Evolutionary conservation across 2,888 invertebrate genomes (phyloP), one percentile per base, ranked within the genome.

Genomic region (Cheilosia variabilis): DNA sequence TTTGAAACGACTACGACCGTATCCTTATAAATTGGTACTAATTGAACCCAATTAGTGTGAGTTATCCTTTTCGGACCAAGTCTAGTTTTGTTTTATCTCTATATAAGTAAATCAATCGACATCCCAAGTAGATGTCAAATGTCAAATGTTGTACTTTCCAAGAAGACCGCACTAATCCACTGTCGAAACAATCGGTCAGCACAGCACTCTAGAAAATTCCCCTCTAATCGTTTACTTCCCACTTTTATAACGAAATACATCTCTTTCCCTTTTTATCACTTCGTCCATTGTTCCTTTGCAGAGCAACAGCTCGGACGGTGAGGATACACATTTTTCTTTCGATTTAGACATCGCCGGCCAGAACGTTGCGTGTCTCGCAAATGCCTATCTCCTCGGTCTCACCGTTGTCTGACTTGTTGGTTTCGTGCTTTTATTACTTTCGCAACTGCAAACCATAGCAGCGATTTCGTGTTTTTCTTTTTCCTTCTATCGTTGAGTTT

Each of bases 381-480:
- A 24, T 15, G 27, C n/a, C 6, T 53, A 27, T 22, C 13, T 15
- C 4, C 4, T 13, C 22, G 22, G 27, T 24, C 27, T 53, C 22
- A 1, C 5, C 31, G 47, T 45, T 27, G 5, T 62, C 62, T 7
- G 27, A 5, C 24, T 24, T 58, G 22, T 22, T 47, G 62, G 24
- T 27, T 63, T 34, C n/a, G 45, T 22, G 31, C n/a, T 47, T 63
- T 63, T 41, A 63, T 63, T 63, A 31, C 47, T 31, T 47, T 27
- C 31, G 45, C 41, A 45, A 17, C 62, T 62, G 17, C 27, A 31
- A 17, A 6, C 9, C 27, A 34, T 13, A 17, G 13, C 27, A 24
- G 22, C 15, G 4, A 53, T 22, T 31, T 31, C 2, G 9, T 31
- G 31, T 31, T 31, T 31, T 27, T 27, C 6, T 27, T 27, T 27